Conservation (phyloP, 2,113 vertebrate genomes). For the Plectropomus leopardus region DNA sequence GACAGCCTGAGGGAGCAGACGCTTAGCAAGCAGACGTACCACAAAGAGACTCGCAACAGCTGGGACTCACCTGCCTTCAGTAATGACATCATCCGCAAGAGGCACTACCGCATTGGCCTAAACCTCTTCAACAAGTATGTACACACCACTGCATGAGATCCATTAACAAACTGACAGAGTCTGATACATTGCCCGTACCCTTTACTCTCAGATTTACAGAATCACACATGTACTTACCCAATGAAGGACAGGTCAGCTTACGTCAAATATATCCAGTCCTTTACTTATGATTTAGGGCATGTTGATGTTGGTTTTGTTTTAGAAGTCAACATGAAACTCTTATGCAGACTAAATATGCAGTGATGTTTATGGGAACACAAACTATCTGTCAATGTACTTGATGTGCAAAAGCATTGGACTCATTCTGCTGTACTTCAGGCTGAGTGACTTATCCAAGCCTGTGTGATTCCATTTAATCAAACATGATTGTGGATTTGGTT, state of each 20-base stretch:
- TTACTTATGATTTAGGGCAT: background rate
- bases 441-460: constrained; percentile 7
- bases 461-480: constrained; percentile 65
- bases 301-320: background rate
- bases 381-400: constrained; percentile 1
- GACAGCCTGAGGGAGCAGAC: constrained; percentile 97
- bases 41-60: constrained; percentile 98
- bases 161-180: background rate
- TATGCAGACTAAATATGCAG: background rate
- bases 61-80: constrained; percentile 99
- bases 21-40: constrained; percentile 97
- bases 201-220: background rate
- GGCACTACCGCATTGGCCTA: constrained; percentile 96
- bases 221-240: background rate
- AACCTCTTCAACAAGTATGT: constrained; percentile 99
- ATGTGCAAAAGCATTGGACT: constrained; percentile 21
- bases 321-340: background rate
- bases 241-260: background rate
- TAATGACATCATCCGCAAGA: constrained; percentile 95
- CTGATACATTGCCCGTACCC: background rate
- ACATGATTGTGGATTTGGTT: constrained; percentile 67
- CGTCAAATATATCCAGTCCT: constrained; percentile 9
- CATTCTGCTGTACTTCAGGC: constrained; percentile 28
- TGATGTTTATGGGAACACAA: constrained; percentile 18
- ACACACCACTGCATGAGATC: background rate